These are phyloP conservation scores for Drosophila lowei DNA, from an alignment of 1,140 invertebrate species.

Conservation along the genomic window DNA sequence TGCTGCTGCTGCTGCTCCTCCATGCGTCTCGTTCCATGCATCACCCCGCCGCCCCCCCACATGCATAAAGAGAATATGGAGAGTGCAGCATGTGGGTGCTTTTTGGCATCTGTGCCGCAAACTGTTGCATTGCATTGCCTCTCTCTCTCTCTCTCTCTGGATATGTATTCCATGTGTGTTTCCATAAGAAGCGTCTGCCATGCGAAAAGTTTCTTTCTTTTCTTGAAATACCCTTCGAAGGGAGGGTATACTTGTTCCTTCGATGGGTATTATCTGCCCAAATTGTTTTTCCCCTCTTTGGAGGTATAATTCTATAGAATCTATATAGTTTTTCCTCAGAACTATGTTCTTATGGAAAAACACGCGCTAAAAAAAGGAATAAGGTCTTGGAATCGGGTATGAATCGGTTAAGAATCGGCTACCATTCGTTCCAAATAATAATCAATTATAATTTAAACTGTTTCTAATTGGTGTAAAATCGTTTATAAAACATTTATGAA, in stretches of 20 bases:
- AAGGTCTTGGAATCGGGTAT: too few relatives aligned
- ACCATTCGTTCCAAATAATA: too few relatives aligned
- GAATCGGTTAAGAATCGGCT: too few relatives aligned
- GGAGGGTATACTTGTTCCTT: neutral
- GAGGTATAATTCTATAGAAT: too few relatives aligned
- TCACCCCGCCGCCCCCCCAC: neutral
- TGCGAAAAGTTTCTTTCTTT: slow-evolving; percentile 15
- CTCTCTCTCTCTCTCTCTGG: too few relatives aligned
- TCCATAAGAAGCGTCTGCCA: slow-evolving; percentile 29
- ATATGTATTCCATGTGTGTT: slow-evolving; percentile 8
- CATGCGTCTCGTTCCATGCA: slow-evolving; percentile 28
- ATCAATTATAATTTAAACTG: too few relatives aligned
- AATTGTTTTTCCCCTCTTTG: too few relatives aligned
- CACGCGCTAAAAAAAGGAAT: too few relatives aligned
- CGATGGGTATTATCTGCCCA: too few relatives aligned
- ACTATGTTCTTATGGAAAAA: too few relatives aligned
- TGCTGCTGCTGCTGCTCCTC: neutral
- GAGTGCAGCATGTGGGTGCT: slow-evolving; percentile 19
- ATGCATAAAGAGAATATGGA: slow-evolving; percentile 68
- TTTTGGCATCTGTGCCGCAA: slow-evolving; percentile 57
- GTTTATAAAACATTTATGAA: too few relatives aligned
- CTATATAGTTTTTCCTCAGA: neutral
- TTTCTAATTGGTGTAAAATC: too few relatives aligned
- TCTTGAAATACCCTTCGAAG: neutral
- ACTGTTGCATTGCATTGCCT: slow-evolving; percentile 60